Evolutionary conservation across 53 echinoderm and acorn worm genomes (phyloP), one percentile per base, ranked within the genome.

Genomic region (Crossaster papposus): DNA sequence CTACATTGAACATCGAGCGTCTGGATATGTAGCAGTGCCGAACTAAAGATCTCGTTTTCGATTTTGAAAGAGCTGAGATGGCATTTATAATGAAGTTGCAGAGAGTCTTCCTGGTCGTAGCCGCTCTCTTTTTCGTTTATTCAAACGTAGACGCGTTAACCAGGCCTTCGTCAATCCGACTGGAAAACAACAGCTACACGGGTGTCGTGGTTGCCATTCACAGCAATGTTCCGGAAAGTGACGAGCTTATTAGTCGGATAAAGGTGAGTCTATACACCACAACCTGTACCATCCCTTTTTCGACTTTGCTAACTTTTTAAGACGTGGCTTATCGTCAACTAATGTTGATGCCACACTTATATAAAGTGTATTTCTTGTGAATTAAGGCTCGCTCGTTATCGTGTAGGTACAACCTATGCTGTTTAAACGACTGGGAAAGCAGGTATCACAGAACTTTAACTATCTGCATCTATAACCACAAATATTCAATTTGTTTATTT

Each of bases 191-290:
- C 72, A 76, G 73, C 30, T 93, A 93, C 51, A 85, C 93, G 18
- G 93, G 93, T 2, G 54, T 93, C 24, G 93, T 93, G 79, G 93
- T 90, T 17, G 93, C 90, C 30, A 90, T 93, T 26, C 84, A 93
- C 70, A 52, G 64, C n/a, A 84, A 90, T 20, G 84, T 81, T 11
- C 22, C 54, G 2, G 93, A 93, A 74, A 72, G 58, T 37, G 36
- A 35, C 1, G 44, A 18, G 2, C 78, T 93, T 3, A 90, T 90
- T 17, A 78, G 85, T 5, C 29, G 53, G 23, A 93, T 93, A 15
- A 90, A 93, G 93, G 93, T 93, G 87, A n/a, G 17, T 35, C 14
- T 5, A n/a, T 10, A 2, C 23, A 12, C 35, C 38, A 70, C 24
- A 70, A 36, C 22, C 0, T 23, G 65, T 31, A 7, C 18, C 6